Conservation (phyloP, 1,140 invertebrate genomes). For the Pristionchus pacificus region DNA sequence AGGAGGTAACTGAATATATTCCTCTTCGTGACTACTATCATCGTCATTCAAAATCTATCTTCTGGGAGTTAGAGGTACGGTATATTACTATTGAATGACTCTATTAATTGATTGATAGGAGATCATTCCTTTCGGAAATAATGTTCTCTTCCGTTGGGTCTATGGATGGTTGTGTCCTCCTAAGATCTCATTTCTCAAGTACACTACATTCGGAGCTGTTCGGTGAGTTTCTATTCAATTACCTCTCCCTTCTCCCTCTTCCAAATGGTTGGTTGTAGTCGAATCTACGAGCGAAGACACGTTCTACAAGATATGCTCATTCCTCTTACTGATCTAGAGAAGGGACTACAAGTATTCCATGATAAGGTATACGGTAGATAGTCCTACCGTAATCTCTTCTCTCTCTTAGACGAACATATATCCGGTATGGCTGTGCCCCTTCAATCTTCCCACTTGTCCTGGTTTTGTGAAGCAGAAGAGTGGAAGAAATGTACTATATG, state of each 20-base stretch:
- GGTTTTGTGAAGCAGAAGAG: slow-evolving; percentile 66
- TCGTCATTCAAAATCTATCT: slow-evolving; percentile 73
- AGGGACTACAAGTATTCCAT: slow-evolving; percentile 68
- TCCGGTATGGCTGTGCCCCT: slow-evolving; percentile 79
- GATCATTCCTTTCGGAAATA: slow-evolving; percentile 80
- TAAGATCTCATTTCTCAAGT: slow-evolving; percentile 76
- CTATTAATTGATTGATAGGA: slow-evolving; percentile 64
- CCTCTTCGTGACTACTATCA: slow-evolving; percentile 78
- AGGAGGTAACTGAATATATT: slow-evolving; percentile 67
- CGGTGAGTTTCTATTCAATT: slow-evolving; percentile 1
- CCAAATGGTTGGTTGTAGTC: too few species aligned
- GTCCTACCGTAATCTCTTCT: not conserved
- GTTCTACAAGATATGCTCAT: slow-evolving; percentile 81
- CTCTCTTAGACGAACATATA: slow-evolving; percentile 65
- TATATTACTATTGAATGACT: slow-evolving; percentile 14
- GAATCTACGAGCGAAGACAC: slow-evolving; percentile 73
- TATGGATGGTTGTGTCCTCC: slow-evolving; percentile 78
- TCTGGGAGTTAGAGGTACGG: slow-evolving; percentile 74
- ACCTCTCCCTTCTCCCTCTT: too few species aligned
- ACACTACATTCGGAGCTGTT: slow-evolving; percentile 48
- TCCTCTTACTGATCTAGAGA: slow-evolving; percentile 66
- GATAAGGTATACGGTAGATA: slow-evolving; percentile 67
- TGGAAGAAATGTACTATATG: slow-evolving; percentile 65
- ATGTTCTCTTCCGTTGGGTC: slow-evolving; percentile 69
- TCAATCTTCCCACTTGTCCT: slow-evolving; percentile 68